Base-by-base conservation (phyloP, 2,113 vertebrate species). In the Zootoca vivipara region DNA sequence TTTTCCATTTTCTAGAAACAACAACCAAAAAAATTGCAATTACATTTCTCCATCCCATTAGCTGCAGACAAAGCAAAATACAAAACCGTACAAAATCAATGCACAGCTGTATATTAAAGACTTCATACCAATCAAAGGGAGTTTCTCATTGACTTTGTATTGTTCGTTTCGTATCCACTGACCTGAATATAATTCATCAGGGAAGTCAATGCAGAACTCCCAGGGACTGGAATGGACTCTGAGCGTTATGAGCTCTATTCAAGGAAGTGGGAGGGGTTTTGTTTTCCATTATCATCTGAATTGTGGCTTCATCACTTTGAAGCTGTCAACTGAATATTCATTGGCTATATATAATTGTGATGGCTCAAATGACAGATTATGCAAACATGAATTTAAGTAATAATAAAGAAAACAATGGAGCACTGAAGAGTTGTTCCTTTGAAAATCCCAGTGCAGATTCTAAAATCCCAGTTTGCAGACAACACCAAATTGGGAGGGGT, bases 161-260 rank as follows among this genome's bases (percentile, higher is more conserved):
- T 85, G 42, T 85, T 74, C 46, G 15, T 56, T 73, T 56, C 56
- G 20, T 56, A 73, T 72, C 69, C 70, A 58, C 3, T 85, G 42
- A 85, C 83, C 69, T 85, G 70, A 85, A 85, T 74, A 56, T 28
- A 85, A 85, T 85, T 74, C 70, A 58, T 69, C 20, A 30, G 46
- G 8, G 62, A 40, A 26, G 26, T 83, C 65, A 69, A 46, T 70
- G 82, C 38, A n/a, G 38, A 83, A 42, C 40, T 83, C 65, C 40
- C 26, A 70, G 26, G 46, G 40, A 46, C 82, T 69, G 64, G 58
- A 56, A 35, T 74, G 69, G 83, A 58, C 30, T 35, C 22, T 26
- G n/a, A 18, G 70, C n/a, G 28, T 38, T 26, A 56, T 38, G 9
- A 85, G 35, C 83, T 58, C 22, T 56, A 56, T 35, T 74, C 42